Evolutionary conservation across 2,797 vertebrate genomes (phyloP).

Genomic region (Enteromius trimaculatus): DNA sequence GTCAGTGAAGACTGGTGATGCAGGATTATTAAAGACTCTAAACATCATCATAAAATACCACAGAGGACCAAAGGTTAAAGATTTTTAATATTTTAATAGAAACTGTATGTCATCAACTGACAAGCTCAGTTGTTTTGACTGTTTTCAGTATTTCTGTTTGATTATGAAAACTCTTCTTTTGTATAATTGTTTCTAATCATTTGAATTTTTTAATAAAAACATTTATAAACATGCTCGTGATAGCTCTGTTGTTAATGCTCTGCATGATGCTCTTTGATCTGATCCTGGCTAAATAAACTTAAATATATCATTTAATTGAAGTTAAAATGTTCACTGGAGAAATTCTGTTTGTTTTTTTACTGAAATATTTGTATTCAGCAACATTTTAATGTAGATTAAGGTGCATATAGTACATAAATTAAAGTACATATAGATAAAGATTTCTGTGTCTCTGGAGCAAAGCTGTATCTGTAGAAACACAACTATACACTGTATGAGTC

Average conservation of each 20-base stretch:
- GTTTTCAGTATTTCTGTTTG: background rate
- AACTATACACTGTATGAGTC: no score
- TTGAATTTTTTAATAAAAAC: background rate
- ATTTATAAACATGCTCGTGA: background rate
- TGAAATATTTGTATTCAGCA: no score
- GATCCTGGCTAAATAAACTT: background rate
- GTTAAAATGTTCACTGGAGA: background rate
- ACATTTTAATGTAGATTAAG: no score
- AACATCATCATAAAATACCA: background rate
- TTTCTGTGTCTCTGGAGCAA: no score
- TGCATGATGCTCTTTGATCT: background rate
- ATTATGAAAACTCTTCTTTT: background rate
- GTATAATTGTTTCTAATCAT: background rate
- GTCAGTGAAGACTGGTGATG: background rate
- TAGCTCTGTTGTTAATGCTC: background rate
- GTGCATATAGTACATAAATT: no score
- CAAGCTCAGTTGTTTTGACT: background rate
- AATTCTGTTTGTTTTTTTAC: no score
- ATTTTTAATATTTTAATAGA: background rate
- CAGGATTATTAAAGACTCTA: background rate
- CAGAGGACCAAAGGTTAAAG: conserved; percentile 5
- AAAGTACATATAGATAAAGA: no score
- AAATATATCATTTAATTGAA: background rate
- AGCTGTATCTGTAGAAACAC: no score
- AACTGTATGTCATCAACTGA: background rate